Evolutionary conservation across 1,140 invertebrate genomes (phyloP).

Genomic region (Venustaconcha ellipsiformis): DNA sequence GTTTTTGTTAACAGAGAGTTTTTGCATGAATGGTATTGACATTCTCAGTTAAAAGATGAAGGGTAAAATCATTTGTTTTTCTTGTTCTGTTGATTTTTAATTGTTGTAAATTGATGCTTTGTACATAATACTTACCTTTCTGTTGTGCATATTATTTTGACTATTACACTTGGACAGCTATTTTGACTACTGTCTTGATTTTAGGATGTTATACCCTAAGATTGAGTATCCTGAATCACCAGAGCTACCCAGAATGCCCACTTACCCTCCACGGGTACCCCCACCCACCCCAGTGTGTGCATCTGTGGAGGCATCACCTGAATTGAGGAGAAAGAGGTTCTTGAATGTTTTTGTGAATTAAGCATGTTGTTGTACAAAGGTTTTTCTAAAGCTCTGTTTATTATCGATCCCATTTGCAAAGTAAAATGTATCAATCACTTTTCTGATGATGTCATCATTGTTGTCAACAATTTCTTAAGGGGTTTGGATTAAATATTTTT

Average conservation of each 20-base stretch:
- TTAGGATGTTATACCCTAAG: constrained; percentile 16
- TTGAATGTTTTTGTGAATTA: not conserved
- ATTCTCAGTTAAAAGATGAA: too few relatives aligned
- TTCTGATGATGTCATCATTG: too few relatives aligned
- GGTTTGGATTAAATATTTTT: too few relatives aligned
- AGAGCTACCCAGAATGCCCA: constrained; percentile 20
- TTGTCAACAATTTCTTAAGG: too few relatives aligned
- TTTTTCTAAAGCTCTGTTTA: constrained; percentile 13
- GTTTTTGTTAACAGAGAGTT: too few relatives aligned
- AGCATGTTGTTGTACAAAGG: constrained; percentile 8
- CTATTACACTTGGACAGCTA: not conserved
- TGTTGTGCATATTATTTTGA: not conserved
- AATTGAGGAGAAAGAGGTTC: constrained; percentile 28
- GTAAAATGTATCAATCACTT: too few relatives aligned
- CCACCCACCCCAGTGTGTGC: constrained; percentile 45
- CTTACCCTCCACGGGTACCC: constrained; percentile 24
- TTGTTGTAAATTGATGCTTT: too few relatives aligned
- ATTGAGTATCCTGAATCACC: constrained; percentile 26
- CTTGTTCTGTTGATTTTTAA: too few relatives aligned
- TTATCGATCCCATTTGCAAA: not conserved
- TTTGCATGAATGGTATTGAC: too few relatives aligned
- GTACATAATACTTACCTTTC: not conserved
- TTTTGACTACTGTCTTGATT: not conserved
- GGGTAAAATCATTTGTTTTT: too few relatives aligned
- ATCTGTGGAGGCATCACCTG: constrained; percentile 48